Evolutionary conservation across 2,797 vertebrate genomes (phyloP).

Genomic region (Trachurus trachurus): DNA sequence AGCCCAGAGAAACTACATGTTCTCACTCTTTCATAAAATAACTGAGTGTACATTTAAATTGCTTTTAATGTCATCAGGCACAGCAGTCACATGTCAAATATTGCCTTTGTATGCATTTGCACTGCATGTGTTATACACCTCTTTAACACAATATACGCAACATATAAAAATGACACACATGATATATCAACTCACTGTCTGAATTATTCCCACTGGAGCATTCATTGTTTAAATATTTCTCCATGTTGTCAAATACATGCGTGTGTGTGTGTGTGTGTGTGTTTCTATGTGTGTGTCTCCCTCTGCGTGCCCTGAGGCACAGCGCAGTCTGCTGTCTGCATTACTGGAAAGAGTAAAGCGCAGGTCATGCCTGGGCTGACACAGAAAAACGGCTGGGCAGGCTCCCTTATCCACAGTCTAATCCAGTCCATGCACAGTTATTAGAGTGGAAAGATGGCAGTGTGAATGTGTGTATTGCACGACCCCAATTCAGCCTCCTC

Average conservation of each 20-base stretch:
- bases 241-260: slow-evolving; percentile 17
- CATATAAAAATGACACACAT: background rate
- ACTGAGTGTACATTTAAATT: background rate
- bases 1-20: background rate
- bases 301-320: slow-evolving; percentile 61
- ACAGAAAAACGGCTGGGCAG: slow-evolving; percentile 65
- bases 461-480: slow-evolving; percentile 55
- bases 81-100: background rate
- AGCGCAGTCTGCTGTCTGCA: slow-evolving; percentile 68
- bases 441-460: slow-evolving; percentile 80
- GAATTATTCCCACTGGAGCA: slow-evolving; percentile 11
- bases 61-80: background rate
- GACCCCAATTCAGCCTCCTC: slow-evolving; percentile 54
- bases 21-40: background rate
- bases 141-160: background rate
- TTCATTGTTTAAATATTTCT: slow-evolving; percentile 41
- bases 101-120: background rate
- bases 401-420: slow-evolving; percentile 63
- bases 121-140: background rate
- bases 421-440: slow-evolving; percentile 76
- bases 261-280: slow-evolving; percentile 16
- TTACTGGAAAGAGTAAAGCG: slow-evolving; percentile 71
- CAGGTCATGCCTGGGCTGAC: slow-evolving; percentile 72
- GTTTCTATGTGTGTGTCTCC: slow-evolving; percentile 38
- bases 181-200: background rate